Conservation (phyloP, 2,888 invertebrate species). For the Tiliacea citrago region DNA sequence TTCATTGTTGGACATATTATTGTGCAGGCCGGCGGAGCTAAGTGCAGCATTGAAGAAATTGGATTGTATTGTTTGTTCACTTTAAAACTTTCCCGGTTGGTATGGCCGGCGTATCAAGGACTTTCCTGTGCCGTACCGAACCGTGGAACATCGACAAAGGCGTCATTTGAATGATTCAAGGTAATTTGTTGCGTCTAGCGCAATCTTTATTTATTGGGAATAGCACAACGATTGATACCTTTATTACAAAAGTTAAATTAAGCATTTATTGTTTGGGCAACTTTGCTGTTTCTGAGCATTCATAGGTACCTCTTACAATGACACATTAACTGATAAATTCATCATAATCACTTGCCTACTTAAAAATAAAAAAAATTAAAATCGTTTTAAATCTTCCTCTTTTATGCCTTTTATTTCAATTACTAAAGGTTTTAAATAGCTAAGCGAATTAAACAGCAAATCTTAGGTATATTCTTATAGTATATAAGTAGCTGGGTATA, state of each 20-base stretch:
- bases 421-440: background rate
- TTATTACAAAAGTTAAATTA: background rate
- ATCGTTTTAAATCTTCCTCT: background rate
- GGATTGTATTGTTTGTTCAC: slow-evolving; percentile 62
- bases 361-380: too few relatives aligned
- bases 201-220: slow-evolving; percentile 27
- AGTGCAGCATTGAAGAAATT: slow-evolving; percentile 63
- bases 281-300: background rate
- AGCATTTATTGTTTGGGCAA: background rate
- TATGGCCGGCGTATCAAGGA: slow-evolving; percentile 51
- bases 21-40: slow-evolving; percentile 46
- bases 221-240: background rate
- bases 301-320: background rate
- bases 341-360: background rate
- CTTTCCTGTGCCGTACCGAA: slow-evolving; percentile 49
- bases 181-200: slow-evolving; percentile 50
- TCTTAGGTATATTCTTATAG: background rate
- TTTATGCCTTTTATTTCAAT: background rate
- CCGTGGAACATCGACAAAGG: slow-evolving; percentile 44
- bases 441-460: background rate
- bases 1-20: slow-evolving; percentile 58
- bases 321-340: background rate
- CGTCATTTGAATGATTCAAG: slow-evolving; percentile 53
- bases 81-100: slow-evolving; percentile 47
- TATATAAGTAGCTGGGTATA: background rate